Evolutionary conservation across 2,888 invertebrate species (phyloP).

Genomic region (Entomobrya multifasciata): DNA sequence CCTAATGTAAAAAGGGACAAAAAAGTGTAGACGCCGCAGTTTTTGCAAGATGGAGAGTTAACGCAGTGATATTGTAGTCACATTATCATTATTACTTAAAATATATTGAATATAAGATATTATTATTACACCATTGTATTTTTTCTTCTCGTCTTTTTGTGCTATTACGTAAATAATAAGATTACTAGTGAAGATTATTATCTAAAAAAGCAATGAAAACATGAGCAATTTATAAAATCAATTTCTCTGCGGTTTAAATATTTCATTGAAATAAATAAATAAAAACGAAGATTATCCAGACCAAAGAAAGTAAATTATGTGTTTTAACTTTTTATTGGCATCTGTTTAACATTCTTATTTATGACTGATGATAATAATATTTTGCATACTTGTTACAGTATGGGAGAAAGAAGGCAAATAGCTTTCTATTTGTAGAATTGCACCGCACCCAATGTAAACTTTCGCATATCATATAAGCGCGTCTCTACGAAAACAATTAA

Average conservation of each 20-base stretch:
- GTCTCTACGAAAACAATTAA: too few relatives aligned
- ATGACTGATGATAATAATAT: too few relatives aligned
- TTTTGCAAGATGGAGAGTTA: background rate
- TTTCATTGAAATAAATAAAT: constrained; percentile 41
- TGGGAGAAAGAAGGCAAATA: too few relatives aligned
- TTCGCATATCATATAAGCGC: too few relatives aligned
- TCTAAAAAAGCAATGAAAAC: background rate
- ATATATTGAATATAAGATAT: constrained; percentile 14
- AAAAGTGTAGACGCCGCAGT: background rate
- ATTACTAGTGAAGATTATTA: constrained; percentile 20
- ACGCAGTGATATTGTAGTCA: constrained; percentile 70
- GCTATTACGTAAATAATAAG: constrained; percentile 60
- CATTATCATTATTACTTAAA: constrained; percentile 49
- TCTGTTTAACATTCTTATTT: background rate
- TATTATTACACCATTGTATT: constrained; percentile 50
- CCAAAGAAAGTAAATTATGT: constrained; percentile 35
- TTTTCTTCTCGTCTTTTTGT: constrained; percentile 69
- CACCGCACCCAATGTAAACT: too few relatives aligned
- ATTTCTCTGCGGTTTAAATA: background rate
- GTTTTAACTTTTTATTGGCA: background rate
- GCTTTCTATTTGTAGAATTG: too few relatives aligned
- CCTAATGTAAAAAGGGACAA: background rate
- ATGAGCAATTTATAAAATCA: constrained; percentile 18
- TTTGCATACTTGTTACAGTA: too few relatives aligned
- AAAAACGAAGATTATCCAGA: constrained; percentile 44